phyloP scores from a whole-genome alignment of 2,797 vertebrate genomes.

The Megaceryle alcyon region DNA sequence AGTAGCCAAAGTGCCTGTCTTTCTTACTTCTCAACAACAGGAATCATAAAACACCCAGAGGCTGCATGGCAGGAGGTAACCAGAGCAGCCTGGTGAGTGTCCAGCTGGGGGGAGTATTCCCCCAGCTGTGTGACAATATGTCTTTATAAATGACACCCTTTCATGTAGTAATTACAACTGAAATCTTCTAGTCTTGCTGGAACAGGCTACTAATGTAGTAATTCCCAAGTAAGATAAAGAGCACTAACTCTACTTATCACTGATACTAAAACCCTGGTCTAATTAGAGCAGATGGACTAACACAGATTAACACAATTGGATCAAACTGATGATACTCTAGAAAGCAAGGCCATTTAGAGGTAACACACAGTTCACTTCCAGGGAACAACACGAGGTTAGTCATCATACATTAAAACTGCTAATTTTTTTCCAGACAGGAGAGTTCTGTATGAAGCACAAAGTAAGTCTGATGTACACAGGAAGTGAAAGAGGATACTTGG shows the following conservation, averaged over 20 bases:
- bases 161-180: not conserved
- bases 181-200: not conserved
- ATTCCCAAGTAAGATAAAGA: not conserved
- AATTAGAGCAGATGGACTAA: slow-evolving; percentile 1
- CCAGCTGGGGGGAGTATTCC: slow-evolving; percentile 40
- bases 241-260: not conserved
- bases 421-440: not conserved
- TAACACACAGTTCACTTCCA: rapidly evolving
- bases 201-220: not conserved
- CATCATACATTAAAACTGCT: not conserved
- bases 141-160: not conserved
- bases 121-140: not conserved
- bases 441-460: not conserved
- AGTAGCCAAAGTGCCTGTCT: not conserved
- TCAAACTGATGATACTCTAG: not conserved
- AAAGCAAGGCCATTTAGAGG: not conserved
- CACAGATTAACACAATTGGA: slow-evolving; percentile 20
- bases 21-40: not conserved
- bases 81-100: not conserved
- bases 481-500: not conserved
- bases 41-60: not conserved
- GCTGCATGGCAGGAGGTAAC: not conserved
- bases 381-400: not conserved
- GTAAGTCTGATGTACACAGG: not conserved
- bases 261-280: not conserved